Conservation (phyloP, 2,113 vertebrate species). For the Perca fluviatilis region DNA sequence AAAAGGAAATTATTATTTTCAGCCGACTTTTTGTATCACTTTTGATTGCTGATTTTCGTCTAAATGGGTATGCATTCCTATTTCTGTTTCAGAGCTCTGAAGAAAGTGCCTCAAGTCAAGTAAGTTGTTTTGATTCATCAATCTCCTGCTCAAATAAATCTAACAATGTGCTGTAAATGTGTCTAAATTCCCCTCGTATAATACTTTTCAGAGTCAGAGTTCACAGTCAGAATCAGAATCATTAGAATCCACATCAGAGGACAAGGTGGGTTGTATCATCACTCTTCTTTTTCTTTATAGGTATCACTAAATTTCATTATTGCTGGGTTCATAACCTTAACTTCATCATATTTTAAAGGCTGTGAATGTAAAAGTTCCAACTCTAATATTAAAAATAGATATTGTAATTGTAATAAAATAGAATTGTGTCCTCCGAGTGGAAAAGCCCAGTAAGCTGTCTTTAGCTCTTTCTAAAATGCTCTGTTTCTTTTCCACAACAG, state of each 20-base stretch:
- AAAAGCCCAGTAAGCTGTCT: background rate
- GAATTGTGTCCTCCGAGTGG: background rate
- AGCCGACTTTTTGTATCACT: background rate
- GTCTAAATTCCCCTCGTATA: background rate
- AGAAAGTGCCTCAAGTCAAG: conserved; percentile 63
- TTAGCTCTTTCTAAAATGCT: background rate
- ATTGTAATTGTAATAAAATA: background rate
- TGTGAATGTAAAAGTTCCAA: background rate
- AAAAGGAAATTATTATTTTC: conserved; percentile 14
- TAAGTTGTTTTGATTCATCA: conserved; percentile 21
- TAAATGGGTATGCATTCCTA: background rate
- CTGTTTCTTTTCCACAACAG: conserved; percentile 45
- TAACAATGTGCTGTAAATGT: background rate
- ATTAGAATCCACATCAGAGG: conserved; percentile 65
- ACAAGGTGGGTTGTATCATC: conserved; percentile 58
- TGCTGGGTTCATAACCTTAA: background rate
- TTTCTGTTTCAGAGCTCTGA: conserved; percentile 72
- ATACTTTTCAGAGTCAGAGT: conserved; percentile 30
- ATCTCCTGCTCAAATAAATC: background rate
- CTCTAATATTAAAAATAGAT: background rate
- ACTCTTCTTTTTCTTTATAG: background rate
- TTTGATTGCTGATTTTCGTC: background rate
- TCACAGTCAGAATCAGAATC: conserved; percentile 61
- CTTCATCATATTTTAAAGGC: background rate
- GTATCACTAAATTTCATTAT: background rate